Evolutionary conservation across 1,140 invertebrate genomes (phyloP).

Genomic region (Pseudoatta argentina): DNA sequence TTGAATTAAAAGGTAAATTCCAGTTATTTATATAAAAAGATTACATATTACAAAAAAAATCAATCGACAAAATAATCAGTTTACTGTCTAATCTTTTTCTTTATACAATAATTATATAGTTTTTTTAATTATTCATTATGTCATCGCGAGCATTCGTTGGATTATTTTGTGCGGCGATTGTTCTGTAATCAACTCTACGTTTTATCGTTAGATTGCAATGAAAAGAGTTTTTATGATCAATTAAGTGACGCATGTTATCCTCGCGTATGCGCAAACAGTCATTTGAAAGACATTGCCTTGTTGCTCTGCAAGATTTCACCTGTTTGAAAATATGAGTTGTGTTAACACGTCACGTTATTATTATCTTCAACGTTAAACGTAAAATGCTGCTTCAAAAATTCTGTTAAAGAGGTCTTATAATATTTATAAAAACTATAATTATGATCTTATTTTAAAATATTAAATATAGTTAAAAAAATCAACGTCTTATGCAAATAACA

Average conservation of each 20-base stretch:
- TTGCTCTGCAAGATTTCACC: conserved; percentile 22
- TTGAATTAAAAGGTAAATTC: background rate
- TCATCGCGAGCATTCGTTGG: background rate
- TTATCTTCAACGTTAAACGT: background rate
- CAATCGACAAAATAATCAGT: background rate
- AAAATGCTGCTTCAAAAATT: background rate
- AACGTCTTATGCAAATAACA: background rate
- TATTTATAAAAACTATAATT: background rate
- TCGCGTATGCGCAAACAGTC: background rate
- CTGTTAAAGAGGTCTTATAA: background rate
- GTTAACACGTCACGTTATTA: conserved; percentile 5
- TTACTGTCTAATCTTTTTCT: background rate
- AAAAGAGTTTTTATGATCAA: conserved; percentile 19
- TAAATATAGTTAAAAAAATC: conserved; percentile 3
- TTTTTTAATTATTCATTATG: background rate
- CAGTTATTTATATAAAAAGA: conserved; percentile 1
- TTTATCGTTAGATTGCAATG: conserved; percentile 43
- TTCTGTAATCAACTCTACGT: background rate
- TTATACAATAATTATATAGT: background rate
- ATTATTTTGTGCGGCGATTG: background rate
- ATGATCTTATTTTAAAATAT: background rate
- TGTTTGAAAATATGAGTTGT: conserved; percentile 33
- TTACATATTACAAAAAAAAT: background rate
- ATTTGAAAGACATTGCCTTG: background rate
- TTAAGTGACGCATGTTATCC: background rate